Evolutionary conservation across 2,113 vertebrate species (phyloP), one percentile per base, ranked within the genome.

Genomic region (Sterrhoptilus dennistouni): DNA sequence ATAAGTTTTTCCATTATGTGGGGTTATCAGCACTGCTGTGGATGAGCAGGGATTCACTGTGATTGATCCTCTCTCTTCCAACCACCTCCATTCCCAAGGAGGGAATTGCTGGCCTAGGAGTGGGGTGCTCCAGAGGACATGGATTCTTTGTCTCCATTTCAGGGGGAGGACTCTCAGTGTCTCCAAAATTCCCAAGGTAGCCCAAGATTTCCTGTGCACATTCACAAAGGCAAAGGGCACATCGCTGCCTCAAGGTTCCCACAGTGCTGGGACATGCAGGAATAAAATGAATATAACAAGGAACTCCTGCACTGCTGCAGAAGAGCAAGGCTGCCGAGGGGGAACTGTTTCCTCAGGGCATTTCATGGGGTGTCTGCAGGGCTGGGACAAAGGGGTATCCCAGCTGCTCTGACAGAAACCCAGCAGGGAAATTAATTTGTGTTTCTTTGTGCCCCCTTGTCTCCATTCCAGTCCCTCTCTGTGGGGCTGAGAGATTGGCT

Each of bases 61-160:
- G 52, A 7, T 57, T 61, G 42, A 38, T 91, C 27, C 29, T 14
- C 18, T 63, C 16, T 76, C 47, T 84, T 88, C 63, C 52, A 31
- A 7, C 15, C 44, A 35, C 21, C 13, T 78, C 60, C 0, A 0
- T 28, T 14, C 56, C 23, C 1, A 0, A 36, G 47, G 20, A 75
- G 8, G 8, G 28, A 4, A 8, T 65, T 65, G 12, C 66, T 82
- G 54, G 3, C 44, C 20, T 8, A 1, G 42, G 24, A 33, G 1
- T 2, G 0, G 33, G 68, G 33, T 90, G 24, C 24, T 53, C 4
- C 20, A 22, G 42, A 29, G 20, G 17, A n/a, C 17, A 2, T 47
- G 25, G 19, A 33, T 63, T 28, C 25, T 86, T 54, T 49, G 21
- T 21, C 23, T 31, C n/a, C 0, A 0, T 68, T 63, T 25, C 28